Percentiles rank a stretch among this genome's conserved stretches.
Conservation (phyloP, 2,888 invertebrate species). For the Tipula vernalis region DNA sequence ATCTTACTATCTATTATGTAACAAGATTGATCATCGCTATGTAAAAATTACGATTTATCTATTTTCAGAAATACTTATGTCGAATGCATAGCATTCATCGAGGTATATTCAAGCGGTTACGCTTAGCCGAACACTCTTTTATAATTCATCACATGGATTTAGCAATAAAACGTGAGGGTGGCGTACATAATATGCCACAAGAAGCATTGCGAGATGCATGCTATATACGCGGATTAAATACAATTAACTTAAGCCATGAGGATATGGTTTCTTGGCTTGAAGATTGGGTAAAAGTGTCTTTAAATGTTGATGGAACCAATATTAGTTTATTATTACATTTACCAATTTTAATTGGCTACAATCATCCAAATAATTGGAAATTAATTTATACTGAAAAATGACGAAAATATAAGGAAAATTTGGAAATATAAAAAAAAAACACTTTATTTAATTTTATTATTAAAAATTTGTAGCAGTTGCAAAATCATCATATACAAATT, state of each 20-base stretch:
- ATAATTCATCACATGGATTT: slow-evolving; percentile 67
- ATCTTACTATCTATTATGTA: not conserved
- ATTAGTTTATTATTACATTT: slow-evolving; percentile 67
- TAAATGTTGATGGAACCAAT: slow-evolving; percentile 43
- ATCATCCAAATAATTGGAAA: slow-evolving; percentile 69
- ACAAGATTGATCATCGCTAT: not conserved
- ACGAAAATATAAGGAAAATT: not conserved
- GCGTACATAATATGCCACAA: slow-evolving; percentile 47
- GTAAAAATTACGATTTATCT: not conserved
- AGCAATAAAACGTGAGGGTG: slow-evolving; percentile 68
- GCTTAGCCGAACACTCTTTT: slow-evolving; percentile 55
- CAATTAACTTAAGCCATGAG: slow-evolving; percentile 53
- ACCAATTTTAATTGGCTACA: slow-evolving; percentile 71
- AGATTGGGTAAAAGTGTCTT: slow-evolving; percentile 61
- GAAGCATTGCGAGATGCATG: slow-evolving; percentile 60
- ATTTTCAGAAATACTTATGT: slow-evolving; percentile 51
- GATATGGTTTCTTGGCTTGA: slow-evolving; percentile 63
- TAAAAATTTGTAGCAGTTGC: too few species aligned
- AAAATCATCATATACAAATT: too few species aligned
- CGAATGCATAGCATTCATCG: slow-evolving; percentile 57
- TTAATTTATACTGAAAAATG: slow-evolving; percentile 23
- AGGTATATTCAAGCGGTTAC: slow-evolving; percentile 45
- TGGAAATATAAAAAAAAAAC: not conserved
- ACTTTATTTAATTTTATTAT: not conserved
- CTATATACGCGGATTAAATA: slow-evolving; percentile 67